These are phyloP conservation scores for Orthonyx spaldingii DNA, from an alignment of 2,113 vertebrate species.

Conservation along the genomic window DNA sequence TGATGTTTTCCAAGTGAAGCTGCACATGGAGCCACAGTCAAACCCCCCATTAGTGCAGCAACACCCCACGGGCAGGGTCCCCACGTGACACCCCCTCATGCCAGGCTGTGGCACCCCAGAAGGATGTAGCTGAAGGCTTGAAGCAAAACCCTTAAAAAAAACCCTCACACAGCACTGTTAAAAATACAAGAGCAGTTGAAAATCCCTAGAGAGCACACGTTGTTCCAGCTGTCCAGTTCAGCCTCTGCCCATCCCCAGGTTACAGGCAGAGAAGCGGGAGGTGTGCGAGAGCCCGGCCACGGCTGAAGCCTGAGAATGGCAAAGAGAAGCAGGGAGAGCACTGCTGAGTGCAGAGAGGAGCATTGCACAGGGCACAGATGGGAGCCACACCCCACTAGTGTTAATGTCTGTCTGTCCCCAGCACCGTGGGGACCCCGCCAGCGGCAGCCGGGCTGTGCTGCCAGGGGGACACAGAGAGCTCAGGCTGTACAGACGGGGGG, in stretches of 20 bases:
- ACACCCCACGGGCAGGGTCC: not conserved
- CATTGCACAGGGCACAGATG: conserved; percentile 48
- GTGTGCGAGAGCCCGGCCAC: conserved; percentile 44
- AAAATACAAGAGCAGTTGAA: conserved; percentile 66
- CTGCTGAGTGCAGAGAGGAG: conserved; percentile 26
- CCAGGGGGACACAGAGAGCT: conserved; percentile 42
- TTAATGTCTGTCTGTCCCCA: not conserved
- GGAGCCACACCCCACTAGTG: conserved; percentile 62
- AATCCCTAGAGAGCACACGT: conserved; percentile 57
- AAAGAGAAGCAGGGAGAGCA: not conserved
- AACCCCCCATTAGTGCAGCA: not conserved
- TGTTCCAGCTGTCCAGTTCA: conserved; percentile 36
- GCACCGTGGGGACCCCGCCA: not conserved
- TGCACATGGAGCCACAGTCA: not conserved
- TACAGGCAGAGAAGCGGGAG: conserved; percentile 66
- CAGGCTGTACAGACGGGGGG: conserved; percentile 80
- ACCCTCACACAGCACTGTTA: conserved; percentile 42
- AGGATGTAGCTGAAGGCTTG: not conserved
- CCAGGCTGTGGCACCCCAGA: not conserved
- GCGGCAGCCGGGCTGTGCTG: not conserved
- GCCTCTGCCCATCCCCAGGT: conserved; percentile 44
- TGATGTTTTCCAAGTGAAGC: not conserved
- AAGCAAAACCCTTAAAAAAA: not conserved
- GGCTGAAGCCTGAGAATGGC: not conserved
- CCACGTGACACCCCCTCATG: not conserved